Percentiles rank a stretch among this genome's conserved stretches.
phyloP scores from a whole-genome alignment of 2,797 vertebrate genomes.

The Acanthiza pusilla region DNA sequence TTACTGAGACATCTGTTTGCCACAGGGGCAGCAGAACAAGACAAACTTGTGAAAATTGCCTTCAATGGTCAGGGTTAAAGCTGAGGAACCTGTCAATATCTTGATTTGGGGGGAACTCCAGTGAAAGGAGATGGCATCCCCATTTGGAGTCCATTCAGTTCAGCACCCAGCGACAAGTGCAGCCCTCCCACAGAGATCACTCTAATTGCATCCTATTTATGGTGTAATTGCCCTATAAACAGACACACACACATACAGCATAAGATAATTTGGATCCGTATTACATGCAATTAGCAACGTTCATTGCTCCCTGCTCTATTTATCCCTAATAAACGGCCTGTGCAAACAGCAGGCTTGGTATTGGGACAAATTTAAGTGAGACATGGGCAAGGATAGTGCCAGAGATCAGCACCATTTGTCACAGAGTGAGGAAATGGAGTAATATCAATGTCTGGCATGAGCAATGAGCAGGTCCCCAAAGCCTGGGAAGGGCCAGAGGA shows the following conservation, averaged over 20 bases:
- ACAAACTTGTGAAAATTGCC: not conserved
- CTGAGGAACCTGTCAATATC: not conserved
- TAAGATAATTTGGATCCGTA: conserved; percentile 43
- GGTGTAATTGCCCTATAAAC: conserved; percentile 64
- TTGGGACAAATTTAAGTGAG: not conserved
- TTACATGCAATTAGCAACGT: conserved; percentile 59
- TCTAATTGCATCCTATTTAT: conserved; percentile 61
- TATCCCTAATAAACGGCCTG: conserved; percentile 58
- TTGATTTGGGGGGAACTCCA: not conserved
- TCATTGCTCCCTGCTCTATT: conserved; percentile 60
- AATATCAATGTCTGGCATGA: not conserved
- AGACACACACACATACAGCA: conserved; percentile 55
- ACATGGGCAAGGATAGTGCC: not conserved
- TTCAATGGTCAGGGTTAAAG: not conserved
- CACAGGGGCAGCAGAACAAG: not conserved
- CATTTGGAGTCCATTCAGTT: conserved; percentile 16
- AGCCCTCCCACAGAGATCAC: conserved; percentile 21
- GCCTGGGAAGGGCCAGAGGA: not conserved
- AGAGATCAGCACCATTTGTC: not conserved
- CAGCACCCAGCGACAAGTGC: not conserved
- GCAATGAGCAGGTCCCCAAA: not conserved
- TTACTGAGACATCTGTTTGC: not conserved
- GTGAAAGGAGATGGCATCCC: not conserved
- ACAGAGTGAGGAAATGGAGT: not conserved
- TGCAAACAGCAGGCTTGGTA: conserved; percentile 38